Evolutionary conservation across 2,888 invertebrate species (phyloP).

Genomic region (Lathronympha strigana): DNA sequence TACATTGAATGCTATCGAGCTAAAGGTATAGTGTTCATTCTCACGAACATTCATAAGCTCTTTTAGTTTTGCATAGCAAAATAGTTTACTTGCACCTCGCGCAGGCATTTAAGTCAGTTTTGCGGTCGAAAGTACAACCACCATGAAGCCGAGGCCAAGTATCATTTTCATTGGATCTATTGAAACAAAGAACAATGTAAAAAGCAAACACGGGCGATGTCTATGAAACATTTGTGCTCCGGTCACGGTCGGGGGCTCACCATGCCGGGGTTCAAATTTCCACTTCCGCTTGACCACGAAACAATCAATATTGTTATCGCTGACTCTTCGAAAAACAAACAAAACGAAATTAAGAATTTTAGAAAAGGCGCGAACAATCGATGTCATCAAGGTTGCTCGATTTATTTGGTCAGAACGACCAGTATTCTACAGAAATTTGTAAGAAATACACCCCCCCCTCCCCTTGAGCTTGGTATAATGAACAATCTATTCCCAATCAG

Average conservation of each 20-base stretch:
- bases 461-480: too few species aligned
- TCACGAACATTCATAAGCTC: not conserved
- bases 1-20: not conserved
- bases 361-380: conserved; percentile 55
- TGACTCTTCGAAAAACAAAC: conserved; percentile 72
- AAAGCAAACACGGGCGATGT: conserved; percentile 63
- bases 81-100: conserved; percentile 29
- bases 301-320: conserved; percentile 78
- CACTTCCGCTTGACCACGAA: conserved; percentile 75
- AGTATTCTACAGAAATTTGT: too few species aligned
- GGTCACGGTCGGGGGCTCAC: conserved; percentile 74
- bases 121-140: conserved; percentile 42
- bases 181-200: conserved; percentile 63
- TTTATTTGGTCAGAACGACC: conserved; percentile 4
- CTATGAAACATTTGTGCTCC: conserved; percentile 71
- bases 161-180: conserved; percentile 54
- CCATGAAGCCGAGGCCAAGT: conserved; percentile 50
- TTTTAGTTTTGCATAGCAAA: conserved; percentile 16
- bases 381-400: conserved; percentile 47
- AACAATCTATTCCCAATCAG: too few species aligned
- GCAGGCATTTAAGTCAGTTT: conserved; percentile 40
- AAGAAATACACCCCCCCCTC: too few species aligned
- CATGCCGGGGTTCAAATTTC: conserved; percentile 76
- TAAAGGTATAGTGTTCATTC: not conserved
- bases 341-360: conserved; percentile 67